Percentiles rank a stretch among this genome's conserved stretches.
These are phyloP conservation scores for Formica aserva DNA, from an alignment of 2,888 invertebrate genomes.

Conservation along the genomic window DNA sequence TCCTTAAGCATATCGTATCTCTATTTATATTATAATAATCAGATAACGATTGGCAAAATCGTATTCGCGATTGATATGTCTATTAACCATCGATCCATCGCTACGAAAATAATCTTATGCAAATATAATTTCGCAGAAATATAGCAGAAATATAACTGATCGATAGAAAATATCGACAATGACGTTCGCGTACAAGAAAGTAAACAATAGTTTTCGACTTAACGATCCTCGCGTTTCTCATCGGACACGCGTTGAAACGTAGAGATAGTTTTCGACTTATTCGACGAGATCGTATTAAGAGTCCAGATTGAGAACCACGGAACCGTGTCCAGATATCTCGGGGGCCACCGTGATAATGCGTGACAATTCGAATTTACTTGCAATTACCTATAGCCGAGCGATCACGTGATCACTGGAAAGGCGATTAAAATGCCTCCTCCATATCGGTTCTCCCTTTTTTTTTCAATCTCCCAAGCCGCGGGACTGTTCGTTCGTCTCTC, in stretches of 20 bases:
- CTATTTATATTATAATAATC: background rate
- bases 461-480: background rate
- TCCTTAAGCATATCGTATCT: background rate
- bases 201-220: background rate
- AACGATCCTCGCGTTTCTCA: background rate
- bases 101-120: slow-evolving; percentile 21
- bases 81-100: slow-evolving; percentile 30
- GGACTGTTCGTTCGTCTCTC: slow-evolving; percentile 2
- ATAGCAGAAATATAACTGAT: background rate
- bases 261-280: background rate
- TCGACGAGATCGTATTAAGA: slow-evolving; percentile 9
- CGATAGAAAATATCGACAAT: background rate
- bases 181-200: background rate
- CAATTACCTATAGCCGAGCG: slow-evolving; percentile 77
- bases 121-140: slow-evolving; percentile 8
- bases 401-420: slow-evolving; percentile 74
- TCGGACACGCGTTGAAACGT: background rate
- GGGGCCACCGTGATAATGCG: slow-evolving; percentile 78
- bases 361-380: slow-evolving; percentile 81
- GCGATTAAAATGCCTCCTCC: slow-evolving; percentile 70
- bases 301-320: slow-evolving; percentile 70
- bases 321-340: slow-evolving; percentile 59
- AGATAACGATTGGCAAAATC: background rate
- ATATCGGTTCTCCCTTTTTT: slow-evolving; percentile 28
- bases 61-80: background rate